Evolutionary conservation across 2,113 vertebrate species (phyloP).

Genomic region (Daphoenositta chrysoptera): DNA sequence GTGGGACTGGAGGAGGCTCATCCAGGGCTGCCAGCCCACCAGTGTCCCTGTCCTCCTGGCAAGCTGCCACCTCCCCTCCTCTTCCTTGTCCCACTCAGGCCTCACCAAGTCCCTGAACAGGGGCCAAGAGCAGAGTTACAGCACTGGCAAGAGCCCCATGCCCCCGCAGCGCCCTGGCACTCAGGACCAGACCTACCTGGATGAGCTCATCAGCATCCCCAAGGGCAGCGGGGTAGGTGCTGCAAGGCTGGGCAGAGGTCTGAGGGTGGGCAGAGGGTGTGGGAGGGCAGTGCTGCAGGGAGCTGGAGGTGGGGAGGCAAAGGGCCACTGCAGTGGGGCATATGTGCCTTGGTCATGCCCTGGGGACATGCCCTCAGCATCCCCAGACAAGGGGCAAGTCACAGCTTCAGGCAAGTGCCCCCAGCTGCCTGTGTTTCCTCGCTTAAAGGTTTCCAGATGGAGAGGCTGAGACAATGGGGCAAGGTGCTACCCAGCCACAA

Average conservation of each 20-base stretch:
- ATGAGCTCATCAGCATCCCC: conserved; percentile 39
- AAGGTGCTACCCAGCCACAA: rapidly evolving
- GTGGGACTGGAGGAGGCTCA: not conserved
- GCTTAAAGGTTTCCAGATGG: not conserved
- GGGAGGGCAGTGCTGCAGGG: rapidly evolving
- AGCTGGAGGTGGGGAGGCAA: not conserved
- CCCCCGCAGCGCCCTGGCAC: rapidly evolving
- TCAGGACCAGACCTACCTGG: not conserved
- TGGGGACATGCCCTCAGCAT: not conserved
- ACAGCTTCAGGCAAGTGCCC: too few relatives aligned
- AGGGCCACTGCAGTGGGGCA: not conserved
- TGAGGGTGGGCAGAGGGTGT: not conserved
- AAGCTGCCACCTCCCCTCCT: not conserved
- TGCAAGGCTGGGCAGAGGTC: not conserved
- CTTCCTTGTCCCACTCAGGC: not conserved
- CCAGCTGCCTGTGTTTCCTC: too few relatives aligned
- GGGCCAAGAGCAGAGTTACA: not conserved
- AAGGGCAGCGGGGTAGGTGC: not conserved
- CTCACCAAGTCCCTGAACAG: not conserved
- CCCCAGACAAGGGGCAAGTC: not conserved
- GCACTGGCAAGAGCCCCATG: rapidly evolving
- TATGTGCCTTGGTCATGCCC: not conserved
- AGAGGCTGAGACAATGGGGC: not conserved
- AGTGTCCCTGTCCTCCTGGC: rapidly evolving
- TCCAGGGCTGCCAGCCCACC: not conserved